Percentiles rank a stretch among this genome's conserved stretches.
phyloP scores from a whole-genome alignment of 1,140 invertebrate species.

The Frieseomelitta varia region DNA sequence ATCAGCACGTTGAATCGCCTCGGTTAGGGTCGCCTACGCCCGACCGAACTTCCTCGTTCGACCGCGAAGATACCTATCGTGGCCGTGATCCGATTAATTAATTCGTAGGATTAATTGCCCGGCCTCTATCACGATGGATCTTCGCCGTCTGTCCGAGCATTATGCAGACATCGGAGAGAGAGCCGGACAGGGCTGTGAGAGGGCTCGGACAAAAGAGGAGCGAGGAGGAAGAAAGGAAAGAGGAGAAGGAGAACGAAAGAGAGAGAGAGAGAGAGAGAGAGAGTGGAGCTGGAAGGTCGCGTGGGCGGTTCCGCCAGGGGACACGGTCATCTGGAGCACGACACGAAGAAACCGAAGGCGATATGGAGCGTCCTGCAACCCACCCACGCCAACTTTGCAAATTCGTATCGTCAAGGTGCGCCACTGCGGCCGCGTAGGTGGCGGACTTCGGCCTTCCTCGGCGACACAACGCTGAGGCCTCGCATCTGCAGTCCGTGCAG shows the following conservation, averaged over 20 bases:
- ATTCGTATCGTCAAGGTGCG: constrained; percentile 48
- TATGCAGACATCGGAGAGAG: constrained; percentile 25
- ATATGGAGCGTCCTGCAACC: constrained; percentile 38
- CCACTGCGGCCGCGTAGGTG: constrained; percentile 37
- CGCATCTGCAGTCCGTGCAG: not conserved
- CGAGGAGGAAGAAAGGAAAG: no score
- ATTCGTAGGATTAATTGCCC: constrained; percentile 71
- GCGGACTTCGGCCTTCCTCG: constrained; percentile 16
- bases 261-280: no score
- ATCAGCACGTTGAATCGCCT: constrained; percentile 56
- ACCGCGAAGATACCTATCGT: constrained; percentile 37
- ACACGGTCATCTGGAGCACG: constrained; percentile 54
- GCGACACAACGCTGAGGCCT: not conserved
- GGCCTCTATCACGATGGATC: constrained; percentile 64
- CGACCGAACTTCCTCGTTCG: constrained; percentile 57
- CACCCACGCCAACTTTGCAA: constrained; percentile 45
- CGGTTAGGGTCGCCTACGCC: constrained; percentile 64
- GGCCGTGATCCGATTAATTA: constrained; percentile 66
- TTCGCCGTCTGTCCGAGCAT: constrained; percentile 36
- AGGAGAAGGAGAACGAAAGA: not conserved
- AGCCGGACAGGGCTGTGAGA: not conserved
- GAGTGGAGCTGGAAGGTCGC: constrained; percentile 24
- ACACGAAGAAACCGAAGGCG: constrained; percentile 42
- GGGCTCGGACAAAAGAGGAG: not conserved
- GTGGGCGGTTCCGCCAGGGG: constrained; percentile 35